Base-by-base conservation (phyloP, 2,113 vertebrate genomes). In the Rhinichthys klamathensis region DNA sequence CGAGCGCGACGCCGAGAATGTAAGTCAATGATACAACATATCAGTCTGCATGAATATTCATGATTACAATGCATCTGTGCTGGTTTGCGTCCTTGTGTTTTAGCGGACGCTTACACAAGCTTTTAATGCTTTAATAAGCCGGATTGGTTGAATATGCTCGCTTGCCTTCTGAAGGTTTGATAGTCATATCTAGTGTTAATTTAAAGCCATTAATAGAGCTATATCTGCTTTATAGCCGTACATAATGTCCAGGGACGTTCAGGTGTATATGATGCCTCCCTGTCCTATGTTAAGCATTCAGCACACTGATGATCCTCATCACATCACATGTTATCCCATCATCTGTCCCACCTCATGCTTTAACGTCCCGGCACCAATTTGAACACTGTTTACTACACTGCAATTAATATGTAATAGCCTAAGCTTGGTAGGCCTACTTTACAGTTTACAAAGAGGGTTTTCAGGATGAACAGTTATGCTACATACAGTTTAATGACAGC, bases 1-100 rank as follows among this genome's bases (percentile, higher is more conserved):
- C 90, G 96, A 96, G 93, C 94, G 96, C 90, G 96, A 97, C 92
- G 91, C 96, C 41, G 96, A 96, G 92, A 96, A 96, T 61, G 96
- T 96, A 91, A 96, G 96, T 96, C 82, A 38, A 2, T 21, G 9
- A 49, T 30, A 8, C 41, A 81, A 2, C 16, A 25, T 25, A 77
- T 75, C n/a, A 23, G 1, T 35, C 9, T 11, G 25, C 46, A 12
- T 60, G 32, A 79, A 79, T n/a, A 15, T 38, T 38, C 76, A 13
- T 13, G 76, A 2, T 35, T 16, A 18, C 3, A 6, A 8, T 16
- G 72, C 72, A 3, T 75, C 27, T 75, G 23, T 51, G 44, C 72
- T 75, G 44, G 18, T 6, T 38, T 38, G 65, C 67, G 32, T 70
- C 21, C 67, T 38, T 72, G 69, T 27, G 44, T 7, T 74, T 74